Evolutionary conservation across 2,113 vertebrate genomes (phyloP), one percentile per base, ranked within the genome.

Genomic region (Nothoprocta perdicaria): DNA sequence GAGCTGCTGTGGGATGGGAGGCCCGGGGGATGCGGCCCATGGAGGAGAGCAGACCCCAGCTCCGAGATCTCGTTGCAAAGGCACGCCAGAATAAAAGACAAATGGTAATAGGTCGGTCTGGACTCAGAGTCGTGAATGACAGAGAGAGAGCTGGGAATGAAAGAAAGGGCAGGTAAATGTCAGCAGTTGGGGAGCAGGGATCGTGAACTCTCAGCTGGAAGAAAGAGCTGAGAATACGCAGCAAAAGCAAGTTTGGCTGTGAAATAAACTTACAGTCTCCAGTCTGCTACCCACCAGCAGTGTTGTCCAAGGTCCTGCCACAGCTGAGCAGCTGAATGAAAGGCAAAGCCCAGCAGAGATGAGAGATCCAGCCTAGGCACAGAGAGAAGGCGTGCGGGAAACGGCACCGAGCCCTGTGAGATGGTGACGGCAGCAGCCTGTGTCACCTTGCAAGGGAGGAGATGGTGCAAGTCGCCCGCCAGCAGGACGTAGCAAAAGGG

Each of bases 131-230:
- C 60, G 23, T 89, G 71, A 94, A 94, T 92, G 93, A 95, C 95
- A 93, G 92, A 92, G 88, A 90, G 92, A 90, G 82, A 95, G 68
- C 67, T 82, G 22, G 55, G 72, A 94, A 90, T 90, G 92, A 92
- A 94, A 94, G 86, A 97, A 96, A 96, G 95, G 94, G 93, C 96
- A 96, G 71, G 75, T 86, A 95, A 96, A 97, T 96, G 96, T 95
- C 95, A 96, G 80, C 69, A 83, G 40, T 71, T 84, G 74, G 86
- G n/a, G 78, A 93, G 82, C 40, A 94, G 92, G 94, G 95, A 95
- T 94, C 83, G 3, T 86, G 93, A 95, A 94, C 95, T 95, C 85
- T 95, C 81, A 83, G 86, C 83, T 93, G 92, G 58, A 95, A 94
- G 95, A 90, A 92, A 94, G 84, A 92, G 83, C 82, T 90, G 75